Percentiles rank a stretch among this genome's conserved stretches.
Conservation (phyloP, 2,888 invertebrate species). For the Spodoptera littoralis region DNA sequence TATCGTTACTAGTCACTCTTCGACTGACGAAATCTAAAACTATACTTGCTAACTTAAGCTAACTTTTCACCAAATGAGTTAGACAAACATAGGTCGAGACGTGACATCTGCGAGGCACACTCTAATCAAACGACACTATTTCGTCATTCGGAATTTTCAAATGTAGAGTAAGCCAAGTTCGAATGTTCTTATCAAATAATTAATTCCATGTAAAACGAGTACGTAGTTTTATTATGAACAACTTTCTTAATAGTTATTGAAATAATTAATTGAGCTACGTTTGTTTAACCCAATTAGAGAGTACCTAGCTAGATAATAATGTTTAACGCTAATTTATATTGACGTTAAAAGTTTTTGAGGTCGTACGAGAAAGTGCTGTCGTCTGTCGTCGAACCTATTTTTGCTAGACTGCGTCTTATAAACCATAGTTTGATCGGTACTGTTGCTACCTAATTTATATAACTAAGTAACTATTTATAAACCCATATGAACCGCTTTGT, state of each 20-base stretch:
- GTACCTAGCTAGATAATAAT: too few relatives aligned
- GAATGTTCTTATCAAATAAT: constrained; percentile 38
- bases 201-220: constrained; percentile 26
- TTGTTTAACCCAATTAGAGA: constrained; percentile 8
- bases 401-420: too few relatives aligned
- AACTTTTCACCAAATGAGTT: constrained; percentile 22
- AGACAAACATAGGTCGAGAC: constrained; percentile 21
- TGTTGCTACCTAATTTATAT: too few relatives aligned
- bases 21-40: constrained; percentile 3
- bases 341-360: too few relatives aligned
- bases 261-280: constrained; percentile 16
- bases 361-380: too few relatives aligned
- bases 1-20: too few relatives aligned
- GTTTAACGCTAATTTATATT: too few relatives aligned
- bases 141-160: constrained; percentile 38
- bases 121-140: constrained; percentile 42
- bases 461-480: too few relatives aligned
- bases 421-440: background rate
- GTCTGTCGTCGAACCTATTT: too few relatives aligned
- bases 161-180: constrained; percentile 50
- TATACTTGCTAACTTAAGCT: constrained; percentile 31
- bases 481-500: too few relatives aligned
- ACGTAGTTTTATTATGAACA: constrained; percentile 11
- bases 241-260: constrained; percentile 43
- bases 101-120: constrained; percentile 24